Evolutionary conservation across 1,140 invertebrate genomes (phyloP).

Genomic region (Cydia splendana): DNA sequence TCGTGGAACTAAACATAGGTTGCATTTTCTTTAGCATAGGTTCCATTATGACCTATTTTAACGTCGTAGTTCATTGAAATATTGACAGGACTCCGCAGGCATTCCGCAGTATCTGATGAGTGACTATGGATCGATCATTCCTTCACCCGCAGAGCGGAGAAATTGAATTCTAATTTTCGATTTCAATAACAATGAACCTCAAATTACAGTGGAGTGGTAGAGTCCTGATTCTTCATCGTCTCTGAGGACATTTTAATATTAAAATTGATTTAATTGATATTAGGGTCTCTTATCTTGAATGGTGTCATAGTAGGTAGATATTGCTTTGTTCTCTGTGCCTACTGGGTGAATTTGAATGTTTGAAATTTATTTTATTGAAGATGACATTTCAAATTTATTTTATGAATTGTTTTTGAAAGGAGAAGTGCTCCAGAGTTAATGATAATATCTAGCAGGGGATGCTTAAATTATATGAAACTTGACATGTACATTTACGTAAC

Average conservation of each 20-base stretch:
- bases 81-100: neutral
- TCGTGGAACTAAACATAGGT: no score
- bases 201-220: conserved; percentile 25
- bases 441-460: no score
- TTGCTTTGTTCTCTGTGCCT: conserved; percentile 20
- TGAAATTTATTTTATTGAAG: neutral
- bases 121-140: conserved; percentile 32
- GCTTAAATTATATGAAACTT: no score
- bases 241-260: conserved; percentile 31
- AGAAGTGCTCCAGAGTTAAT: no score
- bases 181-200: conserved; percentile 31
- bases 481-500: no score
- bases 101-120: conserved; percentile 24
- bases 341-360: neutral
- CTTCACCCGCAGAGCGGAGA: conserved; percentile 28
- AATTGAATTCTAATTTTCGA: conserved; percentile 35
- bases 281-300: conserved; percentile 22
- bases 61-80: neutral
- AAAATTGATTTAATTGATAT: conserved; percentile 32
- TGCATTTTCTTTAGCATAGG: no score
- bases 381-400: neutral
- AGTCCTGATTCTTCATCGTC: conserved; percentile 26
- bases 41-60: no score
- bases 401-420: no score
- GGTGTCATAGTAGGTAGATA: neutral